These are phyloP conservation scores for Sycophila sp. DNA, from an alignment of 1,140 invertebrate genomes.

Conservation along the genomic window DNA sequence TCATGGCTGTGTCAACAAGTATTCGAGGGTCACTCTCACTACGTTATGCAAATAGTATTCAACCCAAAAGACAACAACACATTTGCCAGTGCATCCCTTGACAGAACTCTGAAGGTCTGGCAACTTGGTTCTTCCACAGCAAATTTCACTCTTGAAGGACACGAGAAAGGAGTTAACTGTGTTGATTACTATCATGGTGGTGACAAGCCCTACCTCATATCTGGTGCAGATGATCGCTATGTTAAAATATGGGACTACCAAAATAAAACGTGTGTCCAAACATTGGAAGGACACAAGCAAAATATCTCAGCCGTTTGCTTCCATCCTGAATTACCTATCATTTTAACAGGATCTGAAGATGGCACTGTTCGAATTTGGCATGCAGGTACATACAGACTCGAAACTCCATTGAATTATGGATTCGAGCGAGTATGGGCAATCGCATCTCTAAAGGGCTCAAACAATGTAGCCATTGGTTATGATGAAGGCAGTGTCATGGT, in stretches of 20 bases:
- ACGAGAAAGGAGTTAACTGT: slow-evolving; percentile 99
- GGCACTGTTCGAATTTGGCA: slow-evolving; percentile 96
- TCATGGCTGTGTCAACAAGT: slow-evolving; percentile 97
- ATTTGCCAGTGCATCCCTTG: slow-evolving; percentile 98
- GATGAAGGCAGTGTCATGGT: slow-evolving; percentile 99
- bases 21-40: slow-evolving; percentile 98
- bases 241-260: slow-evolving; percentile 99
- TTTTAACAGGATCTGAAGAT: slow-evolving; percentile 98
- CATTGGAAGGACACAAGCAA: slow-evolving; percentile 95
- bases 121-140: slow-evolving; percentile 95
- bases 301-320: slow-evolving; percentile 95
- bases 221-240: slow-evolving; percentile 95
- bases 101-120: slow-evolving; percentile 98
- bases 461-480: slow-evolving; percentile 97
- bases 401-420: slow-evolving; percentile 97
- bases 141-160: slow-evolving; percentile 98
- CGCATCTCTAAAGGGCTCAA: slow-evolving; percentile 92
- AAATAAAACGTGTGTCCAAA: slow-evolving; percentile 99
- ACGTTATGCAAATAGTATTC: slow-evolving; percentile 99
- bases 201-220: slow-evolving; percentile 99
- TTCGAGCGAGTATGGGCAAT: slow-evolving; percentile 99
- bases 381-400: slow-evolving; percentile 95
- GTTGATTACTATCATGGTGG: slow-evolving; percentile 99
- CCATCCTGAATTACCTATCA: slow-evolving; percentile 97
- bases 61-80: slow-evolving; percentile 99